phyloP scores from a whole-genome alignment of 1,140 invertebrate genomes.

The Zeugodacus cucurbitae region DNA sequence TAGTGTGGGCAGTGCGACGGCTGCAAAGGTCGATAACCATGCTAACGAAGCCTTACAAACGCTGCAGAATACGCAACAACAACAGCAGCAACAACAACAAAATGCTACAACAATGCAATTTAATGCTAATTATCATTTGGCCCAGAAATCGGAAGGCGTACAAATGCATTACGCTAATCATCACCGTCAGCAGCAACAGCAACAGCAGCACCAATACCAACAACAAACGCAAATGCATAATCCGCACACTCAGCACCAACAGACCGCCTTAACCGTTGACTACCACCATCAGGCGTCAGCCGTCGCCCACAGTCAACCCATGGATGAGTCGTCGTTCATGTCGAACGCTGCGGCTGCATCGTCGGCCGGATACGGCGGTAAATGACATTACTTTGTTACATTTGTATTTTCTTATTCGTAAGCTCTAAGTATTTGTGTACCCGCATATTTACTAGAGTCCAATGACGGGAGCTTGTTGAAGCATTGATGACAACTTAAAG shows the following conservation, averaged over 20 bases:
- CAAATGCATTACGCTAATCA: constrained; percentile 5
- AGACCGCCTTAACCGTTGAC: neutral
- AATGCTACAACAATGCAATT: neutral
- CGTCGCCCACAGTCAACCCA: neutral
- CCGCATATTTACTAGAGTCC: no score
- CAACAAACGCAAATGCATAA: neutral
- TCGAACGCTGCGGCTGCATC: neutral
- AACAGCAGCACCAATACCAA: neutral
- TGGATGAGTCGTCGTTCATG: neutral
- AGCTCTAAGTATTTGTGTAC: no score
- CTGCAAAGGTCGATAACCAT: neutral
- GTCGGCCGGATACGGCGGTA: constrained; percentile 17
- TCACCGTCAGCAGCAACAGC: neutral
- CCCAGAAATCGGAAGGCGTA: neutral
- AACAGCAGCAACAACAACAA: neutral
- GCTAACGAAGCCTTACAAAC: neutral
- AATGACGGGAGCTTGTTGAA: neutral
- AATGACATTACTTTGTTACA: neutral
- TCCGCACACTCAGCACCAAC: neutral
- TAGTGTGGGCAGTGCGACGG: neutral
- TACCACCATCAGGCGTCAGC: neutral
- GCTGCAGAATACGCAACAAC: neutral
- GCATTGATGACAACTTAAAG: neutral
- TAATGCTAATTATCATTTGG: neutral
- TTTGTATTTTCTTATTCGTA: neutral